Conservation (phyloP, 2,113 vertebrate genomes). For the Hypocryptadius cinnamomeus region DNA sequence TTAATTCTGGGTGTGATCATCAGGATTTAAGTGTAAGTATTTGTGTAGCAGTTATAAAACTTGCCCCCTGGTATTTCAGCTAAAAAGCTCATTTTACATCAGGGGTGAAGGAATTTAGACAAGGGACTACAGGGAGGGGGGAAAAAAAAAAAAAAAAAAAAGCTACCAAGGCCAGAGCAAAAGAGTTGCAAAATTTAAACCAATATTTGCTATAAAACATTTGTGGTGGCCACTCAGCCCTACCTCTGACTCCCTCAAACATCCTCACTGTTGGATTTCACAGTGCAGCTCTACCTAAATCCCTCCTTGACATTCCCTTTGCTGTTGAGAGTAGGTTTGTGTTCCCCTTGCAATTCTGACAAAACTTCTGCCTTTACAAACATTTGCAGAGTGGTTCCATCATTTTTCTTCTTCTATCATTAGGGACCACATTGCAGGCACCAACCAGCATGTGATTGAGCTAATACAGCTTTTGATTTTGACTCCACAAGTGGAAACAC, state of each 20-base stretch:
- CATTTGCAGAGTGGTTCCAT: background rate
- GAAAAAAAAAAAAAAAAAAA: background rate
- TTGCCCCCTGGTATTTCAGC: background rate
- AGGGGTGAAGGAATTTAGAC: background rate
- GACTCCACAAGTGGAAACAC: background rate
- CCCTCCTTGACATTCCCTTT: background rate
- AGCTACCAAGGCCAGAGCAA: background rate
- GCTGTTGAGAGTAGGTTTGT: background rate
- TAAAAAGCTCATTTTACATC: background rate
- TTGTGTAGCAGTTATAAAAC: background rate
- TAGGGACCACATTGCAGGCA: background rate
- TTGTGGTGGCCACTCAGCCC: background rate
- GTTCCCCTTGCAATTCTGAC: background rate
- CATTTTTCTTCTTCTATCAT: background rate
- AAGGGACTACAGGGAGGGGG: background rate
- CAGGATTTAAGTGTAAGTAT: background rate
- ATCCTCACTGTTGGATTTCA: background rate
- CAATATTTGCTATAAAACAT: conserved; percentile 47
- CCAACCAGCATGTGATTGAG: background rate
- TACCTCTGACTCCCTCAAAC: background rate
- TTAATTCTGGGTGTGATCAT: conserved; percentile 15
- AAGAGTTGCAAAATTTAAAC: conserved; percentile 35
- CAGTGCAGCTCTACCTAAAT: background rate
- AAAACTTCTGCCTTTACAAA: background rate
- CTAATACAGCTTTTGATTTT: background rate